Evolutionary conservation across 1,140 invertebrate species (phyloP).

Genomic region (Augochlora pura): DNA sequence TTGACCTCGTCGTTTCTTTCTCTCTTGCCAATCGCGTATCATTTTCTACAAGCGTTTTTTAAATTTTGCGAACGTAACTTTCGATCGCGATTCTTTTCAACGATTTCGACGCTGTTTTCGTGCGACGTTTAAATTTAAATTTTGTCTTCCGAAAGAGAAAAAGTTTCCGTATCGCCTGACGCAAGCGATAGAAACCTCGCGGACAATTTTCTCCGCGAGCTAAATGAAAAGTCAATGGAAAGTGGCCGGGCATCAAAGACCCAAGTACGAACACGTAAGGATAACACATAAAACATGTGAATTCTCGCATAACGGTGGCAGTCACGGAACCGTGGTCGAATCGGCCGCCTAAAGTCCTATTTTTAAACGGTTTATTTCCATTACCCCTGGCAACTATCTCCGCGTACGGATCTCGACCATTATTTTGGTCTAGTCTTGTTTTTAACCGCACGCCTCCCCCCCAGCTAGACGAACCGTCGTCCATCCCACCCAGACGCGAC

Average conservation of each 20-base stretch:
- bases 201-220: constrained; percentile 37
- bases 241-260: constrained; percentile 13
- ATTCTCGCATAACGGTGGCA: constrained; percentile 71
- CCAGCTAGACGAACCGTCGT: constrained; percentile 22
- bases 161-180: background rate
- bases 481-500: constrained; percentile 52
- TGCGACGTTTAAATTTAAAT: too few species aligned
- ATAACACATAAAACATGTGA: constrained; percentile 57
- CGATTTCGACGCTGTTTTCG: too few species aligned
- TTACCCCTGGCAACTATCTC: constrained; percentile 78
- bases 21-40: too few species aligned
- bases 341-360: constrained; percentile 67
- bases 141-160: too few species aligned
- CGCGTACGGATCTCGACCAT: constrained; percentile 75
- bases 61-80: background rate
- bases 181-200: constrained; percentile 12
- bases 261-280: constrained; percentile 50
- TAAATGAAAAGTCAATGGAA: background rate
- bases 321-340: constrained; percentile 75
- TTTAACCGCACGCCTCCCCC: constrained; percentile 60
- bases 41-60: too few species aligned
- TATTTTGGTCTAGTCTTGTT: constrained; percentile 79
- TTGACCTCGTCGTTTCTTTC: constrained; percentile 16
- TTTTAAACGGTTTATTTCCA: constrained; percentile 79
- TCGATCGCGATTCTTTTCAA: too few species aligned